Evolutionary conservation across 2,113 vertebrate genomes (phyloP).

Genomic region (rat (Rattus norvegicus)): GRCr8 NC_086039.1:6128001-6128500

Average conservation of each 20-base stretch:
- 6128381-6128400: too few species aligned
- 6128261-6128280: background rate
- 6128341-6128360: too few species aligned
- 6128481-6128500: too few species aligned
- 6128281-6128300: too few species aligned
- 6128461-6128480: too few species aligned
- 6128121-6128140: background rate
- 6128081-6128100: background rate
- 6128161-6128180: background rate
- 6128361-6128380: too few species aligned
- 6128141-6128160: background rate
- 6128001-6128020: background rate
- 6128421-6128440: too few species aligned
- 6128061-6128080: background rate
- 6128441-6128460: too few species aligned
- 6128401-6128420: too few species aligned
- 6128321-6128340: too few species aligned
- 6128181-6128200: background rate
- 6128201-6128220: background rate
- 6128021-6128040: background rate
- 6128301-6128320: too few species aligned
- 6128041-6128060: background rate
- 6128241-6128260: background rate
- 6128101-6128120: background rate
- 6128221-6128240: background rate